Base-by-base conservation (phyloP, 2,797 vertebrate genomes). In the Chiloscyllium punctatum region DNA sequence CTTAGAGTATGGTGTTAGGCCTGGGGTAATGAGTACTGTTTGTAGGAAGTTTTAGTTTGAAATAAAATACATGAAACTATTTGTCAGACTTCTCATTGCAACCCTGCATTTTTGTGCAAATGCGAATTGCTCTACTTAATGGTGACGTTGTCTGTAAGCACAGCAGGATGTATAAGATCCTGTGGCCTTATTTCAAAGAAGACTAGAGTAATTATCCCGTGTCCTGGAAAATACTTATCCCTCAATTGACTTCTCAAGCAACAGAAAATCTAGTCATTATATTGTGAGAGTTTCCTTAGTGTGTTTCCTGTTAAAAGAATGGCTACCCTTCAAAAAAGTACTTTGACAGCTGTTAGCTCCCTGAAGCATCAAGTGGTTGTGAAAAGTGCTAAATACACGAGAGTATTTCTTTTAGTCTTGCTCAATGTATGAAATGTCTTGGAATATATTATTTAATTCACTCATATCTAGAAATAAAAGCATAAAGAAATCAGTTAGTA, bases 351-450 rank as follows among this genome's bases (percentile, higher is more conserved):
- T 77, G 27, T 77, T 33, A 77, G 30, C 9, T 33, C 33, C 33
- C 33, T 77, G 72, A 77, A 11, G 13, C 30, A 77, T 30, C 72
- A 8, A 62, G 11, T 62, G 1, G 57, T 62, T 62, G 57, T 62
- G 57, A 62, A 8, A 62, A 62, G 57, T 62, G 57, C 11, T 8
- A 62, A 62, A 62, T 62, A 62, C 57, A 62, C 2, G 57, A 62
- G 57, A 62, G 57, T 62, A 62, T 77, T 77, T 77, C 72, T 13
- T n/a, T 77, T 91, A 18, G 16, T 66, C 57, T 91, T 91, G 57
- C 33, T 91, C 66, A 62, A 91, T 91, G 88, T 91, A 33, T 68
- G 91, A 91, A 66, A 37, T 91, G 33, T 91, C 62, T 62, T 90
- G 87, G 9, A 82, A 15, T 15, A 15, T 90, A 53, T 18, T 91